A percentile compares a stretch with the other conserved stretches of the same genome.
Conservation (phyloP, 2,797 vertebrate genomes). For the Lates japonicus region DNA sequence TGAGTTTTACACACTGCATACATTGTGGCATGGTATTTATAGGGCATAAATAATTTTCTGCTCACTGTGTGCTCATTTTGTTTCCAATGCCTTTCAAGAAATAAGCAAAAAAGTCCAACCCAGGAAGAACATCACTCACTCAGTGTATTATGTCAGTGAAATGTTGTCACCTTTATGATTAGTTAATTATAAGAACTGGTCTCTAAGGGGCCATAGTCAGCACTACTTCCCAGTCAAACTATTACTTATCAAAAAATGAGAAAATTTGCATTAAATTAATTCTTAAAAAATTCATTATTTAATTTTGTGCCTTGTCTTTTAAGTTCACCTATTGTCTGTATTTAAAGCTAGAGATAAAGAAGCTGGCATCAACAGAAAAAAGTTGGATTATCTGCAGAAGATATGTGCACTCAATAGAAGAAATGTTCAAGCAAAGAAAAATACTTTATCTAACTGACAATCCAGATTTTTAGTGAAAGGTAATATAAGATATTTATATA, state of each 20-base stretch:
- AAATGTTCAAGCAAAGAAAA: not conserved
- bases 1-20: not conserved
- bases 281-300: not conserved
- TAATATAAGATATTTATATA: not conserved
- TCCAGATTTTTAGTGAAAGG: not conserved
- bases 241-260: not conserved
- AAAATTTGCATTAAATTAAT: conserved; percentile 1
- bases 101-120: not conserved
- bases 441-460: not conserved
- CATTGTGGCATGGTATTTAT: not conserved
- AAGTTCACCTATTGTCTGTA: not conserved
- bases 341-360: not conserved
- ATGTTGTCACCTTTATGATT: not conserved
- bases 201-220: no score
- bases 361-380: no score
- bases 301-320: not conserved
- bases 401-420: not conserved
- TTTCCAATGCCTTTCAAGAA: not conserved
- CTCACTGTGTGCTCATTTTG: not conserved
- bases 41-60: not conserved
- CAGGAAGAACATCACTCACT: not conserved
- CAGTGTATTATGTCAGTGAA: no score
- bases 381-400: not conserved
- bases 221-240: not conserved
- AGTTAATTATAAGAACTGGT: not conserved